Evolutionary conservation across 2,113 vertebrate genomes (phyloP).

Genomic region (Indri indri): DNA sequence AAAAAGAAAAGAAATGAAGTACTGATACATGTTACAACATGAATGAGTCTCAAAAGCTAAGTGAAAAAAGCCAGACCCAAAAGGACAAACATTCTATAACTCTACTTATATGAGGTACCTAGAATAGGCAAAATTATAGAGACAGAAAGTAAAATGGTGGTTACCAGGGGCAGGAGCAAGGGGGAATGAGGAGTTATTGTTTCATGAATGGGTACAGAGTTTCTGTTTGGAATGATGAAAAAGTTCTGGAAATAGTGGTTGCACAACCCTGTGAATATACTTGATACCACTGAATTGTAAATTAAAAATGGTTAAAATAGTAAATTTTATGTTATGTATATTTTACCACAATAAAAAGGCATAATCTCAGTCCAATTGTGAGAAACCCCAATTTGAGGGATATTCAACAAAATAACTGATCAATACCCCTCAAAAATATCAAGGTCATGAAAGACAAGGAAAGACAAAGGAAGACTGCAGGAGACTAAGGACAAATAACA

Average conservation of each 20-base stretch:
- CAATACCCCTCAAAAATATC: constrained; percentile 20
- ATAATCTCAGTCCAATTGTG: not conserved
- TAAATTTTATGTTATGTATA: not conserved
- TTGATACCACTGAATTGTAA: constrained; percentile 4
- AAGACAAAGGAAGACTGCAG: not conserved
- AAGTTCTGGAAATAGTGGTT: not conserved
- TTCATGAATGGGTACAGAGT: not conserved
- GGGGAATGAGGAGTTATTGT: not conserved
- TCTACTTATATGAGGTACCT: not conserved
- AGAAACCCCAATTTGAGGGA: constrained; percentile 27
- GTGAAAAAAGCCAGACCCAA: not conserved
- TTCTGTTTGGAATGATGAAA: not conserved
- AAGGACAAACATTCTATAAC: not conserved
- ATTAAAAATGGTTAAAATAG: constrained; percentile 13
- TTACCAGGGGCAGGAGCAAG: not conserved
- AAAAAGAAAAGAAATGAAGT: not conserved
- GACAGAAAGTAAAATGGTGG: not conserved
- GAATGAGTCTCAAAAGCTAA: not conserved
- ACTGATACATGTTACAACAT: not conserved
- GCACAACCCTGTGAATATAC: not conserved
- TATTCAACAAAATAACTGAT: constrained; percentile 1
- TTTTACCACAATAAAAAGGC: not conserved
- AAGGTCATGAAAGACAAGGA: constrained; percentile 1
- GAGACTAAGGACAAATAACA: not conserved
- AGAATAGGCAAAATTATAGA: not conserved